Percentiles rank a stretch among this genome's conserved stretches.
phyloP scores from a whole-genome alignment of 2,797 vertebrate genomes.

The Holocentrus rufus region DNA sequence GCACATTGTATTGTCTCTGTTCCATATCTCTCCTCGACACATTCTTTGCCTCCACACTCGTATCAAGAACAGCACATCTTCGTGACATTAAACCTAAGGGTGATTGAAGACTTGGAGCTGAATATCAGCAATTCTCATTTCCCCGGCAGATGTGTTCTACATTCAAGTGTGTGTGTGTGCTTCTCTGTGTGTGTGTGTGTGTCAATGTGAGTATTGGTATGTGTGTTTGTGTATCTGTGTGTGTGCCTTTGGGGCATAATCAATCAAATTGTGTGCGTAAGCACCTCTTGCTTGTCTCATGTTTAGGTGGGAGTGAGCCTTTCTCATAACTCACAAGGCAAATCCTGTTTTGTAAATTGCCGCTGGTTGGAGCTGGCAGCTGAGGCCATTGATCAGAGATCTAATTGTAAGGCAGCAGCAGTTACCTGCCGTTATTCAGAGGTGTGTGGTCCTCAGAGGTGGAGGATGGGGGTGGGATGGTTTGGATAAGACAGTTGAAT shows the following conservation, averaged over 20 bases:
- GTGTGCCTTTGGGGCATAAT: neutral
- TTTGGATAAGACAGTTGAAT: neutral
- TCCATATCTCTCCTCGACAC: neutral
- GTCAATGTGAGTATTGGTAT: neutral
- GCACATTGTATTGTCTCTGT: neutral
- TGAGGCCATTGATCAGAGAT: conserved; percentile 1
- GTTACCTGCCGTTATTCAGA: neutral
- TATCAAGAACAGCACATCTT: neutral
- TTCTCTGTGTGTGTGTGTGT: conserved; percentile 10
- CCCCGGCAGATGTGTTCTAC: neutral
- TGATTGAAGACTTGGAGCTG: conserved; percentile 5
- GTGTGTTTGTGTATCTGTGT: neutral
- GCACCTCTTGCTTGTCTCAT: neutral
- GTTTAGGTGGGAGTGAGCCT: neutral
- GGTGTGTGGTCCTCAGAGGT: neutral
- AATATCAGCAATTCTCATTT: conserved; percentile 2
- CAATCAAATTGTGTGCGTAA: neutral
- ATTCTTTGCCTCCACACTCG: neutral
- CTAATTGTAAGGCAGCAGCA: neutral
- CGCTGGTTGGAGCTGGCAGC: neutral
- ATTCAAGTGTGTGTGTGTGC: conserved; percentile 5
- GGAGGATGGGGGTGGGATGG: neutral
- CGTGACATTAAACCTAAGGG: neutral
- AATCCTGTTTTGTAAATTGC: conserved; percentile 2
- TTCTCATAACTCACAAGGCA: conserved; percentile 1